Evolutionary conservation across 2,113 vertebrate genomes (phyloP).

Genomic region (Podilymbus podiceps): DNA sequence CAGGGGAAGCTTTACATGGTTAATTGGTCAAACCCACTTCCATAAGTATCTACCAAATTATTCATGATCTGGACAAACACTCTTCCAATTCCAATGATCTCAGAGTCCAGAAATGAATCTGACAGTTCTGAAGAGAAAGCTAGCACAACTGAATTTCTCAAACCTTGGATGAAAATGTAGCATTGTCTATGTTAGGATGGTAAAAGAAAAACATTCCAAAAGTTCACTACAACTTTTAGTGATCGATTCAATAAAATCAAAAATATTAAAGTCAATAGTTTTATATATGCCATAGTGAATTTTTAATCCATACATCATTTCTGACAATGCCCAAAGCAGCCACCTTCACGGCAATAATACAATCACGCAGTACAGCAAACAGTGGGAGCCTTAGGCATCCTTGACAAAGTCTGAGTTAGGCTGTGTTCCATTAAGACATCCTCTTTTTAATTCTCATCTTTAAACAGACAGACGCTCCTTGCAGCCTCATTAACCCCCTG

Average conservation of each 20-base stretch:
- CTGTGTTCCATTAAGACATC: not conserved
- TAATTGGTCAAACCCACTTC: not conserved
- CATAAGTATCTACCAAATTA: not conserved
- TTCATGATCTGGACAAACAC: not conserved
- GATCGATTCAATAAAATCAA: not conserved
- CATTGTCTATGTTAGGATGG: not conserved
- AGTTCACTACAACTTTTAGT: not conserved
- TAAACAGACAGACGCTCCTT: conserved; percentile 13
- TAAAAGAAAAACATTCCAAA: not conserved
- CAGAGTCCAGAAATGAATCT: not conserved
- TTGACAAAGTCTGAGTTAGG: not conserved
- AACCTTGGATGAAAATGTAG: not conserved
- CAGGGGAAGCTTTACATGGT: not conserved
- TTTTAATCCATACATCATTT: not conserved
- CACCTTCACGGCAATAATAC: not conserved
- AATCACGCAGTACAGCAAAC: not conserved
- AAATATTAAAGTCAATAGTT: not conserved
- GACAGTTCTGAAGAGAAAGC: not conserved
- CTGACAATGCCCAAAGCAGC: not conserved
- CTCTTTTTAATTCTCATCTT: conserved; percentile 11
- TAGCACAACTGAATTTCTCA: not conserved
- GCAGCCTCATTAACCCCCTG: conserved; percentile 39
- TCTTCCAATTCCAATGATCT: not conserved
- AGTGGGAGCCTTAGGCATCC: not conserved
- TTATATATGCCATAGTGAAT: not conserved